phyloP scores from a whole-genome alignment of 2,797 vertebrate genomes.

The Tarsius wallacei region DNA sequence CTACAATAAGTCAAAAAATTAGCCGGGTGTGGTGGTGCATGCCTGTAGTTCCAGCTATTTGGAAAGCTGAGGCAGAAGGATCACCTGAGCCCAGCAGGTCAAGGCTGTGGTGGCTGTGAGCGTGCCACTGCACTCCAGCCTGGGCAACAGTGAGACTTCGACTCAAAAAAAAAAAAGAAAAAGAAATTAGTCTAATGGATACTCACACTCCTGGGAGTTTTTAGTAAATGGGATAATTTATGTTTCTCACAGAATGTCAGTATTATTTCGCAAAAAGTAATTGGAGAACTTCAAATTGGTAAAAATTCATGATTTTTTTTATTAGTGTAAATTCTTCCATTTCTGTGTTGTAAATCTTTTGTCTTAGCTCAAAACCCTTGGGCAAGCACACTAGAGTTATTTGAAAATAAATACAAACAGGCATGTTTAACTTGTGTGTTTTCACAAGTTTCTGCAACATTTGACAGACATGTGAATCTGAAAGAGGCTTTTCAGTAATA shows the following conservation, averaged over 20 bases:
- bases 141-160: too few species aligned
- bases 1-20: too few species aligned
- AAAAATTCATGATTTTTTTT: conserved; percentile 52
- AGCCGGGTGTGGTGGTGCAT: too few species aligned
- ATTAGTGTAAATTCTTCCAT: neutral
- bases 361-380: conserved; percentile 17
- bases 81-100: too few species aligned
- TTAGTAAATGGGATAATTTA: conserved; percentile 62
- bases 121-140: too few species aligned
- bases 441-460: neutral
- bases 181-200: neutral
- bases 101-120: too few species aligned
- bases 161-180: too few species aligned
- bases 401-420: conserved; percentile 3
- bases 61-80: too few species aligned
- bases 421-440: neutral
- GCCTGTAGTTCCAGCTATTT: too few species aligned
- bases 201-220: neutral
- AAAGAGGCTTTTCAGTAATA: neutral
- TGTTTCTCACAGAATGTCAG: conserved; percentile 58
- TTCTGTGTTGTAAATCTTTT: conserved; percentile 29
- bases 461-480: conserved; percentile 11
- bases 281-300: conserved; percentile 22
- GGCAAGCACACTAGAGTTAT: conserved; percentile 27
- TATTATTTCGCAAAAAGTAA: conserved; percentile 59